Percentiles rank a stretch among this genome's conserved stretches.
These are phyloP conservation scores for Drosophila funebris DNA, from an alignment of 1,140 invertebrate genomes.

Conservation along the genomic window DNA sequence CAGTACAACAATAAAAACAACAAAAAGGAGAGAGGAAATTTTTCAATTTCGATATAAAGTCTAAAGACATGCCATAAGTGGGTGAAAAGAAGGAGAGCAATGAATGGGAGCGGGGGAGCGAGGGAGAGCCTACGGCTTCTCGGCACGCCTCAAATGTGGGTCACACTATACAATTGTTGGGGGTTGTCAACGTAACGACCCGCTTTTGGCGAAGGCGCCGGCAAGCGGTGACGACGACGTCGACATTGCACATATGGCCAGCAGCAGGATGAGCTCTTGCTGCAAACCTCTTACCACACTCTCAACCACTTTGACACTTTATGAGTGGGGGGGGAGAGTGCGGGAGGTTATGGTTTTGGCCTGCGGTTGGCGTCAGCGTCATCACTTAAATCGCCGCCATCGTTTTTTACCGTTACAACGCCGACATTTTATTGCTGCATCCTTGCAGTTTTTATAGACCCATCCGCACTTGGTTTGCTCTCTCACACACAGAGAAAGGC, in stretches of 20 bases:
- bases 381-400: slow-evolving; percentile 56
- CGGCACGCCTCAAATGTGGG: slow-evolving; percentile 73
- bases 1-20: not conserved
- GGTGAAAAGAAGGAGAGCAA: not conserved
- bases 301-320: not conserved
- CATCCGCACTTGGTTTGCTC: slow-evolving; percentile 51
- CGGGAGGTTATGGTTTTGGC: not conserved
- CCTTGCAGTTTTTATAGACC: slow-evolving; percentile 79
- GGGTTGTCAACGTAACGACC: slow-evolving; percentile 78
- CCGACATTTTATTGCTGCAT: slow-evolving; percentile 77
- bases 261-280: slow-evolving; percentile 10
- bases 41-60: slow-evolving; percentile 76
- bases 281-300: not conserved
- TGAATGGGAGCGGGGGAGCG: not conserved
- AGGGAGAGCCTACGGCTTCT: slow-evolving; percentile 21
- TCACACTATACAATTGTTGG: slow-evolving; percentile 64
- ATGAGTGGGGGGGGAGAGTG: not conserved
- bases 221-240: not conserved
- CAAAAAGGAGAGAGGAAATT: slow-evolving; percentile 38
- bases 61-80: slow-evolving; percentile 52
- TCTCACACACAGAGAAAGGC: not conserved
- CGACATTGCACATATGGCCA: slow-evolving; percentile 40
- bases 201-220: slow-evolving; percentile 68
- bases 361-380: slow-evolving; percentile 43
- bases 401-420: slow-evolving; percentile 49